Evolutionary conservation across 2,113 vertebrate species (phyloP), one percentile per base, ranked within the genome.

Genomic region (Scopus umbretta): DNA sequence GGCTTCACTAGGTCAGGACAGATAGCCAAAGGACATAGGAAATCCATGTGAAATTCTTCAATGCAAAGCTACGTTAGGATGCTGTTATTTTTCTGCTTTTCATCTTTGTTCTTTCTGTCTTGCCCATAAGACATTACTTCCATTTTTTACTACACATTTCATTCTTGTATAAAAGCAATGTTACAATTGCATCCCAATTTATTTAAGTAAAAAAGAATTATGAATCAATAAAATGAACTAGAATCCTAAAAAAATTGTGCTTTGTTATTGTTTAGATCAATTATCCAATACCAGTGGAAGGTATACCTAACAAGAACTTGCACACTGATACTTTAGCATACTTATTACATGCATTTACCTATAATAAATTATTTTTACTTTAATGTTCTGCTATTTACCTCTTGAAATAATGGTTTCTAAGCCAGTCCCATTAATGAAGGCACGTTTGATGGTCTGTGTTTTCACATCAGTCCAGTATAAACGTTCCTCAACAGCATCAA

Each of bases 401-500:
- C 99, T 98, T 74, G 99, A 99, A 94, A 99, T 99, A 42, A 99
- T 98, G 22, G 99, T 99, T 97, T 99, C 99, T 76, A 99, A 96
- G n/a, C 98, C 98, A 43, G 99, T 99, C 23, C 99, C 99, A 18
- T 99, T 99, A 97, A 99, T 99, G 94, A 99, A 99, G 71, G 99
- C 99, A 22, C 99, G 98, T 92, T 99, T 99, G 94, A 99, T 99
- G 65, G 99, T 99, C 94, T 99, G 99, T 21, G 99, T 99, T 96
- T 99, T 99, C 95, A 99, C 98, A 83, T 99, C 99, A 21, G 99
- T 99, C 99, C 99, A 99, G 95, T 99, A 99, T 70, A 99, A 98
- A 79, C 99, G 98, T 75, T 99, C 99, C 84, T 99, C 99, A 71
- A 96, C 94, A 7, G 99, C 98, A 88, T 99, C 99, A 9, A 99